These are phyloP conservation scores for Microctonus brassicae DNA, from an alignment of 2,888 invertebrate genomes.

Conservation along the genomic window DNA sequence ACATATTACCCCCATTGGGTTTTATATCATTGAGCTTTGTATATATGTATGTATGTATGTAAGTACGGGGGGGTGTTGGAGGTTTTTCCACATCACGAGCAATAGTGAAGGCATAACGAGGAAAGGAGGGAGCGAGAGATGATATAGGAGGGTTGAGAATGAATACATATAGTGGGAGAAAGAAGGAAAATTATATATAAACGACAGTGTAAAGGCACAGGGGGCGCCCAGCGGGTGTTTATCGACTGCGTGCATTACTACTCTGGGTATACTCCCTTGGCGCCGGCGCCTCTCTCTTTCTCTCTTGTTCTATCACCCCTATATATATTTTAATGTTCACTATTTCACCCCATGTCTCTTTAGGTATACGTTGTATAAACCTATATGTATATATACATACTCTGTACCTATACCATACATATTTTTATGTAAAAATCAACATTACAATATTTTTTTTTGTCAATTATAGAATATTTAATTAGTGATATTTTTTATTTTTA, in stretches of 20 bases:
- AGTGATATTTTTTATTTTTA: background rate
- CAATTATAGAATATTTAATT: too few species aligned
- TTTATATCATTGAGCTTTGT: conserved; percentile 59
- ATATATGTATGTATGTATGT: background rate
- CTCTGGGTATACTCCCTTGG: conserved; percentile 12
- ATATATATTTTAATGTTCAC: background rate
- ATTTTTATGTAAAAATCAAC: too few species aligned
- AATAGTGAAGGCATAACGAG: too few species aligned
- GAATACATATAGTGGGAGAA: background rate
- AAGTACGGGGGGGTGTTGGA: conserved; percentile 12
- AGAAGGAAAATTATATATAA: background rate
- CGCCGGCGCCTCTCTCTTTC: conserved; percentile 18
- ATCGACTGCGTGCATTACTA: conserved; percentile 17
- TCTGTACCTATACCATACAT: too few species aligned
- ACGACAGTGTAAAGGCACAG: background rate
- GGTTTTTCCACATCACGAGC: conserved; percentile 10
- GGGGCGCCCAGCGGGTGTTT: conserved; percentile 21
- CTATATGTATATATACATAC: too few species aligned
- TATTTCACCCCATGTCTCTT: background rate
- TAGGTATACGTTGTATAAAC: too few species aligned
- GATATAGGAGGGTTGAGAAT: background rate
- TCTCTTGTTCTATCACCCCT: background rate
- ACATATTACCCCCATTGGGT: conserved; percentile 49
- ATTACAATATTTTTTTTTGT: background rate
- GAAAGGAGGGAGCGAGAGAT: background rate